Evolutionary conservation across 2,113 vertebrate species (phyloP), one percentile per base, ranked within the genome.

Genomic region (Channa argus): DNA sequence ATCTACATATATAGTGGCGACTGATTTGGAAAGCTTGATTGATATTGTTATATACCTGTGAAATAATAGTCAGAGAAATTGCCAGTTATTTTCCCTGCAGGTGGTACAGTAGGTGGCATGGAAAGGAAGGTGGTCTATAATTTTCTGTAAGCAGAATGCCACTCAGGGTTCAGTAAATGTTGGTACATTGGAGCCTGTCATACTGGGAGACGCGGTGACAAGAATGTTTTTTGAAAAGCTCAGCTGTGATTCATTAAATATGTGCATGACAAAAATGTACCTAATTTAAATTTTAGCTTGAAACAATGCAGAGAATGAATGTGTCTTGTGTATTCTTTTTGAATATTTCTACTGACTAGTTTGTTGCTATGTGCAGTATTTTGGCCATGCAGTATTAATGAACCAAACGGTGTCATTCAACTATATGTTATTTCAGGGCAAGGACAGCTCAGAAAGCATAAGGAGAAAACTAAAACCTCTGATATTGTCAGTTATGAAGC

Each of bases 21-120:
- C 63, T 58, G 79, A 77, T 74, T 82, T 71, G 14, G 9, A 79
- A 71, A 54, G 55, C 52, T 61, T 81, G 80, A 85, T 74, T 83
- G 74, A 79, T 72, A 77, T 80, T 66, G 58, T 62, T 49, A 71
- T 84, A 69, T 68, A 82, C 69, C 55, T 50, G 73, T 63, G 78
- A 77, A 83, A 86, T 86, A 86, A 85, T 82, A 71, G 83, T 62
- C 38, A 44, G 43, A 61, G 46, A 84, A 74, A 83, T 87, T 87
- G 85, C 63, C 50, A 44, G 77, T 88, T 78, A 85, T 91, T 90
- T 88, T 84, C 82, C 47, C 89, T 46, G 36, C 86, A 80, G 87
- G 90, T 84, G 90, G 80, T 82, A 65, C 58, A 78, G 80, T 84
- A 71, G 76, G 83, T 80, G 77, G 85, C 89, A 82, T 65, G 76